Percentiles rank a stretch among this genome's conserved stretches.
phyloP scores from a whole-genome alignment of 2,113 vertebrate species.

The Bolborhynchus lineola region DNA sequence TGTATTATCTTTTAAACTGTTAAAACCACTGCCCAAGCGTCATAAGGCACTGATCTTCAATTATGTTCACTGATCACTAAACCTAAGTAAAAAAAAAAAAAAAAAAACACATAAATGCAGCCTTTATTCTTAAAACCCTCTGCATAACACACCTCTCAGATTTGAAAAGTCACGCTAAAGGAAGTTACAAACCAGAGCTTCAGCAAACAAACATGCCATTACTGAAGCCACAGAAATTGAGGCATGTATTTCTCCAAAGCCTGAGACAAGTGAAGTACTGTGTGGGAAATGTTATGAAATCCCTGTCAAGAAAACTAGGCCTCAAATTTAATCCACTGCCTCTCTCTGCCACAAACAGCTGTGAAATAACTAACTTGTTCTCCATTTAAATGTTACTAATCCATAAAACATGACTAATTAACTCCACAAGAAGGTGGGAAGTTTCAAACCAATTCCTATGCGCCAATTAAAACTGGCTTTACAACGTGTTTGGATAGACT shows the following conservation, averaged over 20 bases:
- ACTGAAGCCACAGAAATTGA: not conserved
- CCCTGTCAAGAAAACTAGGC: not conserved
- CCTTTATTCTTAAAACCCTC: not conserved
- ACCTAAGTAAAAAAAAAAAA: not conserved
- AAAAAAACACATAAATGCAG: not conserved
- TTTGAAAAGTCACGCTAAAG: not conserved
- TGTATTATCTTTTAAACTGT: not conserved
- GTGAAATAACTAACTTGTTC: not conserved
- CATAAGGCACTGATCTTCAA: not conserved
- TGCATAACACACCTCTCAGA: not conserved
- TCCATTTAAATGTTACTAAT: not conserved
- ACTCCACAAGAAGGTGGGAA: not conserved
- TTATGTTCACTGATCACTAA: not conserved
- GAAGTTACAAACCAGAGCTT: not conserved
- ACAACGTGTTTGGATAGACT: not conserved
- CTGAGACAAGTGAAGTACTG: not conserved
- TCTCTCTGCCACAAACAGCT: not conserved
- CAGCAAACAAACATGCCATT: not conserved
- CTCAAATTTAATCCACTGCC: not conserved
- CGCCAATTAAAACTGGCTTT: not conserved
- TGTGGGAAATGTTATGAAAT: conserved; percentile 28
- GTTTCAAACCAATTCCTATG: not conserved
- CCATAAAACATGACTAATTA: conserved; percentile 8
- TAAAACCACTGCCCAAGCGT: not conserved
- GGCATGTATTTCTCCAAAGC: not conserved